Evolutionary conservation across 2,113 vertebrate genomes (phyloP).

Genomic region (Varanus komodoensis): DNA sequence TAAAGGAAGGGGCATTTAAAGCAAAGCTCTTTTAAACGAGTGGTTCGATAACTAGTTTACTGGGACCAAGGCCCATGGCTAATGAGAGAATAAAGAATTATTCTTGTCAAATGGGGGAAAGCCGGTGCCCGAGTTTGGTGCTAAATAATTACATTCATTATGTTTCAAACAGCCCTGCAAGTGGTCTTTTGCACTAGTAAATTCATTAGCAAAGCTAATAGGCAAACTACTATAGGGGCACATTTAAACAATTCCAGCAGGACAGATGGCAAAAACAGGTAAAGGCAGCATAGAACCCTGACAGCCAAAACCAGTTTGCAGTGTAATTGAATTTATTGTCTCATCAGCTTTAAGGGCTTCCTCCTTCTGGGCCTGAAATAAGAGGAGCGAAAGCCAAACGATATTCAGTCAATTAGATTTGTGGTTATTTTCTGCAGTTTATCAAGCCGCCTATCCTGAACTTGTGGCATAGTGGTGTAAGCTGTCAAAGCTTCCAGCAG

Average conservation of each 20-base stretch:
- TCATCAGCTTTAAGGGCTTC: conserved; percentile 73
- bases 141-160: conserved; percentile 86
- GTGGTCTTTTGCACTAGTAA: conserved; percentile 79
- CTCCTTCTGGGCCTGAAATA: conserved; percentile 64
- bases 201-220: conserved; percentile 83
- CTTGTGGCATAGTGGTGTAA: conserved; percentile 52
- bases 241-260: conserved; percentile 74
- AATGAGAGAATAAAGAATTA: conserved; percentile 84
- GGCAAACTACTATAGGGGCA: conserved; percentile 75
- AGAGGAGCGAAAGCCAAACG: conserved; percentile 56
- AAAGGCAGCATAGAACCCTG: conserved; percentile 63
- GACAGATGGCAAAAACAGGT: conserved; percentile 69
- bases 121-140: conserved; percentile 77
- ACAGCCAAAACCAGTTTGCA: conserved; percentile 67
- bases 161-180: conserved; percentile 77
- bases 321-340: conserved; percentile 67
- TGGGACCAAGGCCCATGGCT: conserved; percentile 78
- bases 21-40: conserved; percentile 78
- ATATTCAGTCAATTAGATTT: conserved; percentile 67
- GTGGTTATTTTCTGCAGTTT: conserved; percentile 57
- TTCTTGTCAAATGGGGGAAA: conserved; percentile 80
- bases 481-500: conserved; percentile 48
- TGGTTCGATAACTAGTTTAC: conserved; percentile 85
- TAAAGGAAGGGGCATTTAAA: conserved; percentile 79
- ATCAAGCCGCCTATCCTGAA: conserved; percentile 51